Evolutionary conservation across 1,140 invertebrate genomes (phyloP), one percentile per base, ranked within the genome.

Genomic region (Drosophila truncata): DNA sequence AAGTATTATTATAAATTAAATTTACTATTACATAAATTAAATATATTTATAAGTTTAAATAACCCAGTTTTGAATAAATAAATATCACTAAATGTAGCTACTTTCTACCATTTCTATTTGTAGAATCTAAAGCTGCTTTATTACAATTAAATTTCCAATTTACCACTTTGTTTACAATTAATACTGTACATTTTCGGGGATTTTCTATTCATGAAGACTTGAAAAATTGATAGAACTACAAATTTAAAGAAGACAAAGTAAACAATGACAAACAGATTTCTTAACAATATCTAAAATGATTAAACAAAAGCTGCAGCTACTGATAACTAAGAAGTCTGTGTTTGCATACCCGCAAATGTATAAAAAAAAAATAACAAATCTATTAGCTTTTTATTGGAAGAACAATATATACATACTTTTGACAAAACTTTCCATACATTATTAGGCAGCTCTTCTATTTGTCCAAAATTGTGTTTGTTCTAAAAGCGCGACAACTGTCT

Each of bases 401-500:
- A n/a, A 14, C 49, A 33, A 29, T n/a, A 14, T 29, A 27, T 13
- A 31, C 10, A 7, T 8, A 18, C 29, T 13, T 25, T 13, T 1
- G 11, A 8, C 4, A 65, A 63, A 49, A 46, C 16, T 49, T 39
- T 62, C 39, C 31, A 35, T 2, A 16, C 1, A 7, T 13, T n/a
- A 1, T 31, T 8, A 31, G 27, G 10, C 13, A 33, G n/a, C 25
- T 27, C 31, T 23, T 67, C 1, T 63, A 47, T 47, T 67, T 66
- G 23, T 20, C 3, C 8, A 27, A 1, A 49, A 6, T 31, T 37
- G 4, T 39, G 8, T 58, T 64, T 64, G 20, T n/a, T 37, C 6
- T 20, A 50, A 50, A 25, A 50, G 16, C 59, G 29, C 16, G n/a
- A 33, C 60, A 69, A 20, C 60, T 64, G 64, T 49, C 18, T 66